Percentiles rank a stretch among this genome's conserved stretches.
phyloP scores from a whole-genome alignment of 2,113 vertebrate genomes.

The Euleptes europaea region DNA sequence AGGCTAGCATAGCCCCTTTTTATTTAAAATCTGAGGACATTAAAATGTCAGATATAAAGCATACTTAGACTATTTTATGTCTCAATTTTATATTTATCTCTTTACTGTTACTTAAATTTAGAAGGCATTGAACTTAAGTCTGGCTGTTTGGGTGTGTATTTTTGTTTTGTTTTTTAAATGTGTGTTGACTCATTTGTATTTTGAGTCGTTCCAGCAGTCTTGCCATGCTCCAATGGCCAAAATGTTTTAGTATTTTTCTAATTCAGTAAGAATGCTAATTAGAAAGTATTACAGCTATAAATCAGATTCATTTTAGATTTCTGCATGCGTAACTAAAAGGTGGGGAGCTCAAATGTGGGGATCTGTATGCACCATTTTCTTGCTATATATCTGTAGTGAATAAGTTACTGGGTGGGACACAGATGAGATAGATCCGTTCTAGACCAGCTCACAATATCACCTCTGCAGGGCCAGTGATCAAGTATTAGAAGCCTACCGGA shows the following conservation, averaged over 20 bases:
- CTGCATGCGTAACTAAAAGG: neutral
- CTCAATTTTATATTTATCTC: neutral
- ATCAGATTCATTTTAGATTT: neutral
- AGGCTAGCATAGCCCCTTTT: neutral
- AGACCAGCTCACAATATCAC: neutral
- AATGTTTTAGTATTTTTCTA: neutral
- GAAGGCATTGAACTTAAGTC: neutral
- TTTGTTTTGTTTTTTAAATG: neutral
- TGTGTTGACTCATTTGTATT: neutral
- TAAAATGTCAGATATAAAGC: too few species aligned
- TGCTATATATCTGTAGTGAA: neutral
- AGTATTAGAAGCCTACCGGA: neutral
- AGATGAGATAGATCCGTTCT: neutral
- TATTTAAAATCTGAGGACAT: too few species aligned
- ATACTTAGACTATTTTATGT: neutral
- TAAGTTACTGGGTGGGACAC: neutral
- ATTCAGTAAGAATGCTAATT: neutral
- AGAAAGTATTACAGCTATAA: neutral
- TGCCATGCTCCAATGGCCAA: neutral
- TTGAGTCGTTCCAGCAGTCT: neutral
- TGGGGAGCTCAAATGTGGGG: neutral
- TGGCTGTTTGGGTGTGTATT: neutral
- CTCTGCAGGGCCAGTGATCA: neutral
- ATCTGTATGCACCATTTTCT: neutral
- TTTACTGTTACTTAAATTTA: neutral